Percentiles rank a stretch among this genome's conserved stretches.
Conservation (phyloP, 2,113 vertebrate species). For the Petrocephalus microphthalmus region DNA sequence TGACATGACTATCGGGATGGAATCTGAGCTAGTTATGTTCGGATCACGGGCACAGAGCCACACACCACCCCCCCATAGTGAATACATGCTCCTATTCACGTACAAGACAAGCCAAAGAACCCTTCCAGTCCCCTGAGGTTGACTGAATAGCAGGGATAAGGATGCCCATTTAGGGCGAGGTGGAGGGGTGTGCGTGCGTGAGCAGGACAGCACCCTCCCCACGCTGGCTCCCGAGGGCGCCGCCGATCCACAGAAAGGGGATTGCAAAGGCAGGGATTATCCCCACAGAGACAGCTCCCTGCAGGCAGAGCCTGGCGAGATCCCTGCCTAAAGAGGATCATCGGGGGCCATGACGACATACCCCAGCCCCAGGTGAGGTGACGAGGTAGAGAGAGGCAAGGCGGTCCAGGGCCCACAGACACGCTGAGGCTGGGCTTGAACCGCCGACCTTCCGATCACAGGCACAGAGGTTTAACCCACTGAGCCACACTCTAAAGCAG, state of each 20-base stretch:
- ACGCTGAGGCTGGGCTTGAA: too few relatives aligned
- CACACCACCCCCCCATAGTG: background rate
- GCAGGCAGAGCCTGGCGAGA: background rate
- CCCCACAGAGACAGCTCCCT: background rate
- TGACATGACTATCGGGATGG: background rate
- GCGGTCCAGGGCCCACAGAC: background rate
- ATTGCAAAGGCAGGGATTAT: background rate
- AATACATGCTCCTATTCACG: background rate
- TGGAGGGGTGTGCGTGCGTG: background rate
- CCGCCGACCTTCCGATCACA: too few relatives aligned
- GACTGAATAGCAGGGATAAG: background rate
- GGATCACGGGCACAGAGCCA: background rate
- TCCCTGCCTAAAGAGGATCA: constrained; percentile 1
- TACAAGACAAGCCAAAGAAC: background rate
- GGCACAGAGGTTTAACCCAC: too few relatives aligned
- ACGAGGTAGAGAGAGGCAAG: background rate
- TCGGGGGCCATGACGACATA: background rate
- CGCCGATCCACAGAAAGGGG: background rate
- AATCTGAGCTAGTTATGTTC: background rate
- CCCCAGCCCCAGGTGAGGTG: background rate
- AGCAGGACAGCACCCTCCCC: background rate
- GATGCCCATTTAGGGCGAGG: background rate
- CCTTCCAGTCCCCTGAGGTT: background rate
- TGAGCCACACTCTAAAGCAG: background rate
- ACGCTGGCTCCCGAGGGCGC: background rate